A percentile compares a stretch with the other conserved stretches of the same genome.
Evolutionary conservation across 2,113 vertebrate species (phyloP).

Genomic region (Perccottus glenii): DNA sequence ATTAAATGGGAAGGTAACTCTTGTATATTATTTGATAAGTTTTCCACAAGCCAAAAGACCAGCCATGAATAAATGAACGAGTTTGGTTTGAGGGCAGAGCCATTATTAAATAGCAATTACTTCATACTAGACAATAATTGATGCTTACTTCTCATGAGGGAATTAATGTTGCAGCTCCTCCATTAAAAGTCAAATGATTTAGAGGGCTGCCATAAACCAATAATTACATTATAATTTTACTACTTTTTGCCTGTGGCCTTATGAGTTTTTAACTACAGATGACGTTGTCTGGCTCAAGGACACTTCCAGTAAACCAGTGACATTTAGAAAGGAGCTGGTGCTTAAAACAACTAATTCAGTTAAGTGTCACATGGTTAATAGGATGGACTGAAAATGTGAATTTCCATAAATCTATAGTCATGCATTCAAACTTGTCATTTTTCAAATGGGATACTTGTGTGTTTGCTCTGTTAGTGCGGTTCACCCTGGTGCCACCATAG

Average conservation of each 20-base stretch:
- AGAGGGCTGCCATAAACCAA: slow-evolving; percentile 42
- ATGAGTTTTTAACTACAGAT: slow-evolving; percentile 8
- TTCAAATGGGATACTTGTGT: no score
- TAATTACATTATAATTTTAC: slow-evolving; percentile 30
- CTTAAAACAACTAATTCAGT: background rate
- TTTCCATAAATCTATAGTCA: background rate
- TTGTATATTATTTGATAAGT: background rate
- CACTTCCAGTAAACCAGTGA: background rate
- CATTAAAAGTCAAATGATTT: slow-evolving; percentile 35
- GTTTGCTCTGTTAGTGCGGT: no score
- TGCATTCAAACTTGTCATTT: no score
- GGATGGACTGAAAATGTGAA: background rate
- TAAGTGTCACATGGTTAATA: background rate
- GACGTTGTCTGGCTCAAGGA: slow-evolving; percentile 4
- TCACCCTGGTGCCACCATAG: no score
- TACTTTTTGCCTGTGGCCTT: slow-evolving; percentile 15
- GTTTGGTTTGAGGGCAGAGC: slow-evolving; percentile 25
- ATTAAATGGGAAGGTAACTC: background rate
- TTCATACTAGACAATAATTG: slow-evolving; percentile 43
- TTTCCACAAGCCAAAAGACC: slow-evolving; percentile 1
- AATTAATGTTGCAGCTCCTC: slow-evolving; percentile 30
- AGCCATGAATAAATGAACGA: slow-evolving; percentile 39
- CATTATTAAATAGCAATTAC: slow-evolving; percentile 50
- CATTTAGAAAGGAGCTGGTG: background rate
- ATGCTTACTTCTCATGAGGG: slow-evolving; percentile 19